Conservation (phyloP, 2,113 vertebrate genomes). For the Tragulus kanchil region DNA sequence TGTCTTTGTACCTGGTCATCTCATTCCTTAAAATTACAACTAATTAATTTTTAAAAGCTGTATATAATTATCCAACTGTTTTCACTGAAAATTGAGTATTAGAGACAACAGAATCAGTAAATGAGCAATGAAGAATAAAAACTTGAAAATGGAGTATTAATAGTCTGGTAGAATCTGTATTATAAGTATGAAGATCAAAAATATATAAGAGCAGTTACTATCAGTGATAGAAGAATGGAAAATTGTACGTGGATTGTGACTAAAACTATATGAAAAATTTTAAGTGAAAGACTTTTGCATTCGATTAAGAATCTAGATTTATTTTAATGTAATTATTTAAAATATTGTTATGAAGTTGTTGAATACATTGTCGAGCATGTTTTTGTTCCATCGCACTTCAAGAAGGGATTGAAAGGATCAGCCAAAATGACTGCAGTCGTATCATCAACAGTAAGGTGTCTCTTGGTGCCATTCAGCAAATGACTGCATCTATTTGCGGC, state of each 20-base stretch:
- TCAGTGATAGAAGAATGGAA: neutral
- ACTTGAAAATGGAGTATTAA: neutral
- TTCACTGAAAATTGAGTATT: neutral
- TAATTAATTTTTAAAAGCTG: neutral
- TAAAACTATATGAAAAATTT: neutral
- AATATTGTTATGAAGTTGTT: neutral
- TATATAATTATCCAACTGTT: neutral
- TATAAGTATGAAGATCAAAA: slow-evolving; percentile 32
- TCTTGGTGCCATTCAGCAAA: neutral
- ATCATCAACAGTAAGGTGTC: neutral
- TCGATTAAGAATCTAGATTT: neutral
- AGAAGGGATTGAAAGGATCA: neutral
- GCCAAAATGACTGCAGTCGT: neutral
- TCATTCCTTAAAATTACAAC: slow-evolving; percentile 1
- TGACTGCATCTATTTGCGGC: rapidly evolving
- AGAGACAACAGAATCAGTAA: slow-evolving; percentile 26
- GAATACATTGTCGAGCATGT: neutral
- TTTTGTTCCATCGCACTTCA: neutral
- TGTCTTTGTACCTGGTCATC: slow-evolving; percentile 1
- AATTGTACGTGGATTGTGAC: neutral
- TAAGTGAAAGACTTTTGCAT: neutral
- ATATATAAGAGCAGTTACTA: neutral
- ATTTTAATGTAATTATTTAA: neutral
- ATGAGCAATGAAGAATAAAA: neutral
- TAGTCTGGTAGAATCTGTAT: neutral